phyloP scores from a whole-genome alignment of 2,888 invertebrate genomes.

The Caenorhabditis zanzibari region DNA sequence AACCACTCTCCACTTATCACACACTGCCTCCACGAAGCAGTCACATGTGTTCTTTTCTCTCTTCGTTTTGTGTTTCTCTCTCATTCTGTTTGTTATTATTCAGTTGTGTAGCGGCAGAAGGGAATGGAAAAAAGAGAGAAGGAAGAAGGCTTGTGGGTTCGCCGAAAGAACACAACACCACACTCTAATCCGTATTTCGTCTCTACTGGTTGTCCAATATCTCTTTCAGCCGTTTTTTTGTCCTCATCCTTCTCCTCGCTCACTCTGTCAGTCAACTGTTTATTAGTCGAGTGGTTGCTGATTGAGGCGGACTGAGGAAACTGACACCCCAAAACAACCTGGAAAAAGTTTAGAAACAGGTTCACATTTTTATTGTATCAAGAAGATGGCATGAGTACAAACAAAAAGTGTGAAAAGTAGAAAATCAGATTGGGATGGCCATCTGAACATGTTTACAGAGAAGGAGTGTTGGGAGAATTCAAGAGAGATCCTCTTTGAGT shows the following conservation, averaged over 20 bases:
- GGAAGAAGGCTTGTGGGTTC: conserved; percentile 33
- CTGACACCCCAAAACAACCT: conserved; percentile 52
- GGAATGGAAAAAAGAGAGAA: not conserved
- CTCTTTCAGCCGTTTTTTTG: conserved; percentile 49
- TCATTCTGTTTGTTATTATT: conserved; percentile 61
- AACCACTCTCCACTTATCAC: not conserved
- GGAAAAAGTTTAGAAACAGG: conserved; percentile 51
- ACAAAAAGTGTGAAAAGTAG: conserved; percentile 8
- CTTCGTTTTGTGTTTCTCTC: conserved; percentile 36
- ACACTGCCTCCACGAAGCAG: conserved; percentile 22
- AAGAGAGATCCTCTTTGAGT: too few relatives aligned
- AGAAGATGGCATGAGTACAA: conserved; percentile 24
- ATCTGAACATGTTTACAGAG: not conserved
- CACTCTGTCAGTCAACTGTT: conserved; percentile 43
- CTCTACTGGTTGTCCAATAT: conserved; percentile 44
- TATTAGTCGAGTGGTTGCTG: conserved; percentile 52
- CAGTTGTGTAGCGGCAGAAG: conserved; percentile 25
- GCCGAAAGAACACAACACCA: conserved; percentile 59
- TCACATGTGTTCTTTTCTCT: conserved; percentile 55
- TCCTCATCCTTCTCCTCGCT: conserved; percentile 8
- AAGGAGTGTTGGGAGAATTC: not conserved
- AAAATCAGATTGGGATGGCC: not conserved
- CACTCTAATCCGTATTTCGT: conserved; percentile 51
- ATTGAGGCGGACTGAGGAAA: conserved; percentile 41
- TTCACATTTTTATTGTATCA: conserved; percentile 53